Evolutionary conservation across 2,113 vertebrate genomes (phyloP).

Genomic region (Phalacrocorax aristotelis): DNA sequence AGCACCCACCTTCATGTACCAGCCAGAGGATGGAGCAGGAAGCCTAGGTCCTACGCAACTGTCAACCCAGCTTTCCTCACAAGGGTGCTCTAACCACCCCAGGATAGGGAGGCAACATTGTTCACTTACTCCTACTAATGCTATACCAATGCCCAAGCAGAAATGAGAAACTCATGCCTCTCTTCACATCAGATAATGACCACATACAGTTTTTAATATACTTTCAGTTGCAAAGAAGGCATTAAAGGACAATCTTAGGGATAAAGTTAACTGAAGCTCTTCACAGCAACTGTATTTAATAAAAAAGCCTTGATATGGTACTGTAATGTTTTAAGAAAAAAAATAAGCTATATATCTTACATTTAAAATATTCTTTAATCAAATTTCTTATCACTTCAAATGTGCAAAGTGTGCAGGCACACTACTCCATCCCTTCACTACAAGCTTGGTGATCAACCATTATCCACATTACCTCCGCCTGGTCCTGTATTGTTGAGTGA

Average conservation of each 20-base stretch:
- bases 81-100: neutral
- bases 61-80: neutral
- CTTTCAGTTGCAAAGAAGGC: neutral
- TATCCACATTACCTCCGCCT: neutral
- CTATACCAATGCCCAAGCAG: neutral
- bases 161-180: neutral
- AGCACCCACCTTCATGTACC: neutral
- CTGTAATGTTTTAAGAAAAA: neutral
- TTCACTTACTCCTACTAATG: neutral
- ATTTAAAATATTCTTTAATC: neutral
- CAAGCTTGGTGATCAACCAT: neutral
- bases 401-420: neutral
- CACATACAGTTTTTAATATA: neutral
- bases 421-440: neutral
- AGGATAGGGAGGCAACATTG: neutral
- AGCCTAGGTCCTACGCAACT: neutral
- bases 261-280: neutral
- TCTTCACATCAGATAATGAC: neutral
- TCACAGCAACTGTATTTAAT: neutral
- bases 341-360: neutral
- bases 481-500: neutral
- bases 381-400: neutral
- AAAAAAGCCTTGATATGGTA: neutral
- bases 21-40: neutral
- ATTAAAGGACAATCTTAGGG: neutral